Evolutionary conservation across 2,888 invertebrate genomes (phyloP).

Genomic region (Magallana nippona): DNA sequence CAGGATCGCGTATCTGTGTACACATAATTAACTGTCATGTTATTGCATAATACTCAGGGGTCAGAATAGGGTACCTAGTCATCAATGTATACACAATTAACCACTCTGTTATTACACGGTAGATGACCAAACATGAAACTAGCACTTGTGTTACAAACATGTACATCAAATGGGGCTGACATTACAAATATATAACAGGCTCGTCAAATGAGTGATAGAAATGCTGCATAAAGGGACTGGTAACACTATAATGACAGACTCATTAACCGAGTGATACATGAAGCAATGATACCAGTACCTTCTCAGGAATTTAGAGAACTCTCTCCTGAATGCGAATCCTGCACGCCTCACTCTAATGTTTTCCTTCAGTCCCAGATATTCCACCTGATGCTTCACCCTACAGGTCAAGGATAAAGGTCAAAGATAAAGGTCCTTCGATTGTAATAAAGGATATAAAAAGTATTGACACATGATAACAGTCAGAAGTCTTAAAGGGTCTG

Average conservation of each 20-base stretch:
- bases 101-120: too few species aligned
- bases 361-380: slow-evolving; percentile 86
- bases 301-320: slow-evolving; percentile 84
- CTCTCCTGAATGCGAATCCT: slow-evolving; percentile 85
- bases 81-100: too few species aligned
- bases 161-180: too few species aligned
- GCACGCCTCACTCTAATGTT: slow-evolving; percentile 86
- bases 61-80: not conserved
- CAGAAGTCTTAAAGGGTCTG: not conserved
- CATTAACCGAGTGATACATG: not conserved
- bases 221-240: too few species aligned
- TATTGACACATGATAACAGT: too few species aligned
- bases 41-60: not conserved
- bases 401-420: slow-evolving; percentile 26
- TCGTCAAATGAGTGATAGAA: too few species aligned
- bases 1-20: slow-evolving; percentile 84
- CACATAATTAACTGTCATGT: not conserved
- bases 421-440: not conserved
- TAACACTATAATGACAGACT: too few species aligned
- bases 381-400: slow-evolving; percentile 85
- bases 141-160: too few species aligned
- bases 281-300: slow-evolving; percentile 73
- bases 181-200: too few species aligned
- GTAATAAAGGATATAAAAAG: too few species aligned
- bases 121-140: too few species aligned